A percentile compares a stretch with the other conserved stretches of the same genome.
phyloP scores from a whole-genome alignment of 2,888 invertebrate genomes.

The Orthosia gracilis region DNA sequence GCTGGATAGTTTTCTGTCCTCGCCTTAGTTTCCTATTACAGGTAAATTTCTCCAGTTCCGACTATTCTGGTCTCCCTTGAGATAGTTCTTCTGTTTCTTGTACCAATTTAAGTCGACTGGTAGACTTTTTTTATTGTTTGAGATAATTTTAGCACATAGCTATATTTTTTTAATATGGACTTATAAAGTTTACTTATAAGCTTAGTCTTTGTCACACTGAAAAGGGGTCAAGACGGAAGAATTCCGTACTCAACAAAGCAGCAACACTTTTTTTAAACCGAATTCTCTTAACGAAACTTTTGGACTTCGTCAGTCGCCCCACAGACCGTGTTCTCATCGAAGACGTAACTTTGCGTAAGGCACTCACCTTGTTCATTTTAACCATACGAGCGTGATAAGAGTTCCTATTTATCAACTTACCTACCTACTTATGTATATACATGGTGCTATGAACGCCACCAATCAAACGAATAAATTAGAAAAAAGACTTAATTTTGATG shows the following conservation, averaged over 20 bases:
- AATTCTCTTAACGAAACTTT: neutral
- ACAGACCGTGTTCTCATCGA: neutral
- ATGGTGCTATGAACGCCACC: too few species aligned
- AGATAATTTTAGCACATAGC: too few species aligned
- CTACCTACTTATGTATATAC: too few species aligned
- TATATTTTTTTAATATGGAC: too few species aligned
- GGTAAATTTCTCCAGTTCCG: neutral
- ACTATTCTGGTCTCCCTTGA: neutral
- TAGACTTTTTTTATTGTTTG: too few species aligned
- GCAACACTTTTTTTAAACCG: neutral
- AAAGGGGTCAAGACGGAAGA: neutral
- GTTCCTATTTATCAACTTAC: too few species aligned
- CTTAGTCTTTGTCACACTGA: constrained; percentile 5
- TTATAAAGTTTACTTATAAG: too few species aligned
- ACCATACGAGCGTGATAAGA: too few species aligned
- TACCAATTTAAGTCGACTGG: too few species aligned
- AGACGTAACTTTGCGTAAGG: neutral
- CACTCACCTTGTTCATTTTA: neutral
- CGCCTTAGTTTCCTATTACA: neutral
- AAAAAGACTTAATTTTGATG: too few species aligned
- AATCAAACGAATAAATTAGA: too few species aligned
- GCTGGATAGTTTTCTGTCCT: neutral
- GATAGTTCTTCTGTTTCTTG: neutral
- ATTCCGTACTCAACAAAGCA: neutral
- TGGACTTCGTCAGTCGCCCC: neutral